Percentiles rank a stretch among this genome's conserved stretches.
Conservation (phyloP, 2,888 invertebrate species). For the Eristalis tenax region DNA sequence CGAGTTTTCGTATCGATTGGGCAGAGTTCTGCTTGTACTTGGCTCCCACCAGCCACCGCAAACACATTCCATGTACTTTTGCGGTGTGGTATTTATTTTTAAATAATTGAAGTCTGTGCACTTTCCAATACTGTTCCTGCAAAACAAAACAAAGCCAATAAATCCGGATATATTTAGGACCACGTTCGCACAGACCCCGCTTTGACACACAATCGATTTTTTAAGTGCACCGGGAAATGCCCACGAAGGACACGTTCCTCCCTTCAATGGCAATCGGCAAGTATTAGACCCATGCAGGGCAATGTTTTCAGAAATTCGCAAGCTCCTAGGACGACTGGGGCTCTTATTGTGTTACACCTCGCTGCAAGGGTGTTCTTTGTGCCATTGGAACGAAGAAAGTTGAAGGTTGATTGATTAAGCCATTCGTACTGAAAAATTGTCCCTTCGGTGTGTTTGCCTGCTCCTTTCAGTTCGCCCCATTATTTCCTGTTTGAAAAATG, state of each 20-base stretch:
- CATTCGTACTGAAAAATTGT: slow-evolving; percentile 57
- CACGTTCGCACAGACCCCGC: background rate
- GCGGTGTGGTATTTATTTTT: slow-evolving; percentile 65
- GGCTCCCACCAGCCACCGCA: background rate
- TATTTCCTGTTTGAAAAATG: slow-evolving; percentile 41
- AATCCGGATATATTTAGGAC: slow-evolving; percentile 34
- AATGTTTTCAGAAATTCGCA: slow-evolving; percentile 3
- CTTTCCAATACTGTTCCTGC: slow-evolving; percentile 41
- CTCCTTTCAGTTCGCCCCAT: slow-evolving; percentile 16
- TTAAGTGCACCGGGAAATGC: slow-evolving; percentile 16
- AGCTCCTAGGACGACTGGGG: slow-evolving; percentile 1
- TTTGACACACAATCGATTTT: slow-evolving; percentile 53
- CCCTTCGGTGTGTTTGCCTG: slow-evolving; percentile 4
- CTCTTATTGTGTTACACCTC: slow-evolving; percentile 3
- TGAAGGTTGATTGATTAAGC: slow-evolving; percentile 64
- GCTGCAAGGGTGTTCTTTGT: slow-evolving; percentile 33
- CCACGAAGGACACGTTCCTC: slow-evolving; percentile 23
- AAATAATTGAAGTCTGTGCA: slow-evolving; percentile 65
- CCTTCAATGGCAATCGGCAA: slow-evolving; percentile 25
- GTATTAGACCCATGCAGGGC: background rate
- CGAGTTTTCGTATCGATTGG: slow-evolving; percentile 65
- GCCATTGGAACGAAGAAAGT: slow-evolving; percentile 54
- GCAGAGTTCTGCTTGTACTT: slow-evolving; percentile 37
- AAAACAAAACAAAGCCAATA: slow-evolving; percentile 50
- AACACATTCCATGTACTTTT: slow-evolving; percentile 22